Conservation (phyloP, 2,888 invertebrate species). For the Pollenia labialis region DNA sequence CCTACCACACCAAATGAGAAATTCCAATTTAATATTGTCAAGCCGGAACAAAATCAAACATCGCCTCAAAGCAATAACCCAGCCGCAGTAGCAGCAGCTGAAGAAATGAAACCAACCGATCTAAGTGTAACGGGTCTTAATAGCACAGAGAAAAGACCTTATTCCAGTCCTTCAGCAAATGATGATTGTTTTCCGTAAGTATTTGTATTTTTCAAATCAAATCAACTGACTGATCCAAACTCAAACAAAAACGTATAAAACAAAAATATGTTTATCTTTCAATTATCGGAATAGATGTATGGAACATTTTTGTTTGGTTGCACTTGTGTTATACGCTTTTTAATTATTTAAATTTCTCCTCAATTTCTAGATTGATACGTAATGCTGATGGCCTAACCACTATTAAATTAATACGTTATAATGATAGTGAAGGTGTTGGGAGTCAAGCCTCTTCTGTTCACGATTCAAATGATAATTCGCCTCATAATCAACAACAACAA, state of each 20-base stretch:
- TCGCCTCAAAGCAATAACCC: constrained; percentile 74
- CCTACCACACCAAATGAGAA: constrained; percentile 80
- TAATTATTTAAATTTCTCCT: not conserved
- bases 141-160: constrained; percentile 76
- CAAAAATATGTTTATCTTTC: too few species aligned
- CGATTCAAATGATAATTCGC: constrained; percentile 70
- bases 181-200: constrained; percentile 84
- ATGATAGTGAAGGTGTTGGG: constrained; percentile 75
- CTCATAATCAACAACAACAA: constrained; percentile 47
- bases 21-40: constrained; percentile 82
- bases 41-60: constrained; percentile 81
- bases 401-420: constrained; percentile 84
- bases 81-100: constrained; percentile 75
- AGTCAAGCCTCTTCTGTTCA: constrained; percentile 49
- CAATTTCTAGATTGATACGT: constrained; percentile 81
- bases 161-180: constrained; percentile 75
- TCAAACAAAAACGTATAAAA: too few species aligned
- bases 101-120: constrained; percentile 89
- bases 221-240: too few species aligned
- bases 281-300: too few species aligned
- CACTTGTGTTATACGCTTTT: too few species aligned
- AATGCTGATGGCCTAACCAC: constrained; percentile 84
- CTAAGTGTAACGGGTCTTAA: constrained; percentile 85
- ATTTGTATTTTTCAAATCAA: not conserved
- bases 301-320: too few species aligned